Conservation (phyloP, 2,888 invertebrate species). For the Electrophaes corylata region DNA sequence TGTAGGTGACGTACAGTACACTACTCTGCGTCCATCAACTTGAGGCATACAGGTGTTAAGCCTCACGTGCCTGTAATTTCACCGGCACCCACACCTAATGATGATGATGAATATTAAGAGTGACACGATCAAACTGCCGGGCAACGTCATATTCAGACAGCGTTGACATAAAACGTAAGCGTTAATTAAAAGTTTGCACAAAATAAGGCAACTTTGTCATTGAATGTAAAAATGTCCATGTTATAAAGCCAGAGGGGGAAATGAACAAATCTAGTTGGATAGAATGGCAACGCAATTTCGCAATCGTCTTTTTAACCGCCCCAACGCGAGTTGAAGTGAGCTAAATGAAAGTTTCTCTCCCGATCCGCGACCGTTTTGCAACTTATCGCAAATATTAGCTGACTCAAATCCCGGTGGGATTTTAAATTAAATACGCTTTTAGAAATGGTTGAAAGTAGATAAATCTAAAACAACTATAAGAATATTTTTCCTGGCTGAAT, state of each 20-base stretch:
- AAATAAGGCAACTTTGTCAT: conserved; percentile 60
- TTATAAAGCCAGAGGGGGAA: conserved; percentile 41
- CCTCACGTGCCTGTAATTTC: too few relatives aligned
- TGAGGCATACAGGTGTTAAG: too few relatives aligned
- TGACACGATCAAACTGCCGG: conserved; percentile 1
- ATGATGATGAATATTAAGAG: background rate
- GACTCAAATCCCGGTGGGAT: conserved; percentile 39
- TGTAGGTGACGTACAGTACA: too few relatives aligned
- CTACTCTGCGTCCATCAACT: too few relatives aligned
- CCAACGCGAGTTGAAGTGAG: conserved; percentile 29
- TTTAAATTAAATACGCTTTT: conserved; percentile 6
- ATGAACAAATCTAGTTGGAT: conserved; percentile 46
- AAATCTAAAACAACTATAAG: too few relatives aligned
- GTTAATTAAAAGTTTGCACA: conserved; percentile 63
- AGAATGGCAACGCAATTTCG: conserved; percentile 32
- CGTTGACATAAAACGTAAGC: conserved; percentile 38
- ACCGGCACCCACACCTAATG: too few relatives aligned
- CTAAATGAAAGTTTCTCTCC: conserved; percentile 35
- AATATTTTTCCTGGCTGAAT: too few relatives aligned
- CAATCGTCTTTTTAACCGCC: conserved; percentile 43
- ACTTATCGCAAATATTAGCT: conserved; percentile 58
- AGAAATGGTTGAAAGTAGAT: background rate
- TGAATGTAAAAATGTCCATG: conserved; percentile 63
- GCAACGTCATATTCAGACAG: conserved; percentile 16
- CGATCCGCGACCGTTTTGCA: conserved; percentile 40